A percentile compares a stretch with the other conserved stretches of the same genome.
These are phyloP conservation scores for Hexactinellida sp. DNA, from an alignment of 37 sponge, comb jelly and placozoan genomes.

Conservation along the genomic window DNA sequence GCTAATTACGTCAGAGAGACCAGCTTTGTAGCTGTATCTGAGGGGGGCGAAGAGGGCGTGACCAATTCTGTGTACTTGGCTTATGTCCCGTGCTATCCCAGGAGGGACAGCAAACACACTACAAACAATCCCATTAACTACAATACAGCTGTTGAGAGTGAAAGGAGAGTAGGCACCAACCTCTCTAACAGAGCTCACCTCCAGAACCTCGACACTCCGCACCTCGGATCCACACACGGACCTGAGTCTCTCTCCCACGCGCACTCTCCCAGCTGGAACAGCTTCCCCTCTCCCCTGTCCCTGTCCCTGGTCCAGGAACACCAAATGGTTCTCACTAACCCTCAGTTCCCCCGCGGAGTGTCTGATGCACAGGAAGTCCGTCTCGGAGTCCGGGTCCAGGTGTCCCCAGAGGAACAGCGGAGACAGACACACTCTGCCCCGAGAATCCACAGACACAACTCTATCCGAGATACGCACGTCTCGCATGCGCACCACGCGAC, in stretches of 20 bases:
- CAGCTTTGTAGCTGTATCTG: not conserved
- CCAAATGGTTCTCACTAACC: conserved; percentile 11
- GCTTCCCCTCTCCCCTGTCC: not conserved
- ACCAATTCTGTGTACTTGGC: not conserved
- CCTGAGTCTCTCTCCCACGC: not conserved
- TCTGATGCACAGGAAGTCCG: not conserved
- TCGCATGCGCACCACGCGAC: not conserved
- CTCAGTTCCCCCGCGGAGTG: not conserved
- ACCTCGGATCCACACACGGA: not conserved
- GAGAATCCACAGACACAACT: not conserved
- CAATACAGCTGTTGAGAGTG: not conserved
- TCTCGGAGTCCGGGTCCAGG: not conserved
- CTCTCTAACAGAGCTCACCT: not conserved
- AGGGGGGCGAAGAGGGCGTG: not conserved
- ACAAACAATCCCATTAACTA: not conserved
- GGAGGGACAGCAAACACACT: conserved; percentile 12
- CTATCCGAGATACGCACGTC: not conserved
- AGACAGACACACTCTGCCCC: not conserved
- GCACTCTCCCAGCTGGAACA: conserved; percentile 6
- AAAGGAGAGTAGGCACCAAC: not conserved
- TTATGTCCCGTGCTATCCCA: not conserved
- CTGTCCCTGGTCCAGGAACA: not conserved
- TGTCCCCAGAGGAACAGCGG: not conserved
- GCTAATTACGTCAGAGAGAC: not conserved
- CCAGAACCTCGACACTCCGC: not conserved